Conservation (phyloP, 2,797 vertebrate genomes). For the Luscinia luscinia region DNA sequence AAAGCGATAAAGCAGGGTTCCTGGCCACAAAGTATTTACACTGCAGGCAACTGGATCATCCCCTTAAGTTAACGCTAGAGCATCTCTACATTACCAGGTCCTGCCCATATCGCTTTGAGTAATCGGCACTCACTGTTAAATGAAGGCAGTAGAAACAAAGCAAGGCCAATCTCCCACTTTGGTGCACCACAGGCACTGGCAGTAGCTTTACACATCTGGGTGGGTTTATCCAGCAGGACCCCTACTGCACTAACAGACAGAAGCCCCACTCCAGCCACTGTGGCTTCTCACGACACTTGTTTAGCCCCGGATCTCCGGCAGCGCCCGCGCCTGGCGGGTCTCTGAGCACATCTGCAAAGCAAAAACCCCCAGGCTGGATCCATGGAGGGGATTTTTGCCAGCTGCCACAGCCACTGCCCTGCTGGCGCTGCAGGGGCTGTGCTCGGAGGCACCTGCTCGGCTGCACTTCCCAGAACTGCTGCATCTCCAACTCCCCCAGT, state of each 20-base stretch:
- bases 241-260: constrained; percentile 84
- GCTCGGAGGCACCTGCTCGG: rapidly evolving
- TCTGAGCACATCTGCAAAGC: not conserved
- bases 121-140: constrained; percentile 99
- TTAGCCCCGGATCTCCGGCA: rapidly evolving
- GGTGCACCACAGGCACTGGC: not conserved
- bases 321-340: rapidly evolving
- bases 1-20: constrained; percentile 99
- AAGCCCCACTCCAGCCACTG: not conserved
- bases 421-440: rapidly evolving
- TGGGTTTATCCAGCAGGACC: constrained; percentile 80
- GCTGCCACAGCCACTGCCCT: rapidly evolving
- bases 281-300: rapidly evolving
- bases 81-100: constrained; percentile 97
- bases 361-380: rapidly evolving
- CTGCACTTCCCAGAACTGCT: not conserved
- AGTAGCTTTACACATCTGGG: constrained; percentile 67
- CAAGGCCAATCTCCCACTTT: constrained; percentile 73
- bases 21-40: constrained; percentile 93
- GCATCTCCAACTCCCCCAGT: rapidly evolving
- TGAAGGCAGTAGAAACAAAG: constrained; percentile 80
- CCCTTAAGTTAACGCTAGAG: constrained; percentile 93
- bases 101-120: constrained; percentile 99
- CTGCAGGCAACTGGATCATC: constrained; percentile 98
- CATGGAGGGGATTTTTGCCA: not conserved